A percentile compares a stretch with the other conserved stretches of the same genome.
Conservation (phyloP, 2,797 vertebrate species). For the Phalloptychus januarius region DNA sequence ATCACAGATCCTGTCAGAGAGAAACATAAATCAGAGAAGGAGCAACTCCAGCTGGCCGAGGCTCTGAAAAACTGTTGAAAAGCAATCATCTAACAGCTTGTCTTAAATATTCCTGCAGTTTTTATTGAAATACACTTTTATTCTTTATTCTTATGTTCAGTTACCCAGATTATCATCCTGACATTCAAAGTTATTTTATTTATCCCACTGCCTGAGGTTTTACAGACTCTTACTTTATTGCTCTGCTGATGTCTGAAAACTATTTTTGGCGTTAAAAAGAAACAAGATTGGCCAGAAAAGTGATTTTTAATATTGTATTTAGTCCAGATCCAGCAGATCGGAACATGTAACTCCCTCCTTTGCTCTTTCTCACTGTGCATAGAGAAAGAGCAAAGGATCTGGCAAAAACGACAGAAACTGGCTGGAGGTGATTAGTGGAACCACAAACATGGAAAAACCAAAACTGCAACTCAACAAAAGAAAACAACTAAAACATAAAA, state of each 20-base stretch:
- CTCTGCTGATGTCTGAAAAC: background rate
- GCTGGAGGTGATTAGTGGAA: background rate
- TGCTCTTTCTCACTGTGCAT: too few relatives aligned
- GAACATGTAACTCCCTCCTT: too few relatives aligned
- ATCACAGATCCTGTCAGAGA: conserved; percentile 16
- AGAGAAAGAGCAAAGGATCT: background rate
- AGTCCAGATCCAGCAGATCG: background rate
- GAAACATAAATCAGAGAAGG: conserved; percentile 15
- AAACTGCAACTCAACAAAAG: background rate
- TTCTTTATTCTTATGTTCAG: background rate
- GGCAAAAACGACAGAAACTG: too few relatives aligned
- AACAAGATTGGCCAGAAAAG: background rate
- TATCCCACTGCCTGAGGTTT: background rate
- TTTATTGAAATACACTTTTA: background rate
- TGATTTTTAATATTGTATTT: background rate
- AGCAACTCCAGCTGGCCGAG: conserved; percentile 17
- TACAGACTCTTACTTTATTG: background rate
- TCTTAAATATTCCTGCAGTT: background rate
- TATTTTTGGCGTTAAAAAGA: background rate
- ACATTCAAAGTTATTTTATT: background rate
- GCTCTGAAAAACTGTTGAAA: conserved; percentile 14
- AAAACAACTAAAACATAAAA: too few relatives aligned
- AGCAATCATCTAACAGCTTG: conserved; percentile 1
- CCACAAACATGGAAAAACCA: background rate
- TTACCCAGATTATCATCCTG: conserved; percentile 4